Evolutionary conservation across 2,113 vertebrate species (phyloP).

Genomic region (Parus major): DNA sequence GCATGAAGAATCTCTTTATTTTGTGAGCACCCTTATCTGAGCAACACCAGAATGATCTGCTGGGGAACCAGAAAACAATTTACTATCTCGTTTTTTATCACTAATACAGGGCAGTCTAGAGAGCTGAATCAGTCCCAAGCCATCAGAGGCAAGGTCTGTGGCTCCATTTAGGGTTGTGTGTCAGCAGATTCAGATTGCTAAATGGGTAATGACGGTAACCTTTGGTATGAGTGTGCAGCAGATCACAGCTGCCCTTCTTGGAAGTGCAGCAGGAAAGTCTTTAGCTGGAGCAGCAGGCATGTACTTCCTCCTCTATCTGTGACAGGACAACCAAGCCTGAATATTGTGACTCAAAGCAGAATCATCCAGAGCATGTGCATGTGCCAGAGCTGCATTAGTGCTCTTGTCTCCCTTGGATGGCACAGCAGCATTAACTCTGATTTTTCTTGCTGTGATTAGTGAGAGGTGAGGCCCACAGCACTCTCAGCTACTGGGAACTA

Average conservation of each 20-base stretch:
- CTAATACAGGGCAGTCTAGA: background rate
- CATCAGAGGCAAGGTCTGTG: background rate
- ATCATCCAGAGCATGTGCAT: background rate
- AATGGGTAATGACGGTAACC: background rate
- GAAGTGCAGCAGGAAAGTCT: background rate
- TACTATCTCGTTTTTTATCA: background rate
- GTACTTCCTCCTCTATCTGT: background rate
- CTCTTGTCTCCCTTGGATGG: background rate
- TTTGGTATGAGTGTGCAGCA: background rate
- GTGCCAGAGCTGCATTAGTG: fast-evolving
- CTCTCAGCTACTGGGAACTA: too few species aligned
- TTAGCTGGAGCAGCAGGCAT: fast-evolving
- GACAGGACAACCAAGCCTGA: background rate
- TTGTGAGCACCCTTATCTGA: background rate
- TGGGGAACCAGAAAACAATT: background rate
- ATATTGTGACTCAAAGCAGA: background rate
- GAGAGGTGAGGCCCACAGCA: background rate
- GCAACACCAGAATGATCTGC: background rate
- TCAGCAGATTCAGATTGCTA: background rate
- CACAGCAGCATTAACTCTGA: background rate
- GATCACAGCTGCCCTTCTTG: background rate
- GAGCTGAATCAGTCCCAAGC: background rate
- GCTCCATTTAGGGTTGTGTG: background rate
- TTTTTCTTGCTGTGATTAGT: background rate
- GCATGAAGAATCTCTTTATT: background rate